These are phyloP conservation scores for Bradypodion ventrale DNA, from an alignment of 2,797 vertebrate species.

Conservation along the genomic window DNA sequence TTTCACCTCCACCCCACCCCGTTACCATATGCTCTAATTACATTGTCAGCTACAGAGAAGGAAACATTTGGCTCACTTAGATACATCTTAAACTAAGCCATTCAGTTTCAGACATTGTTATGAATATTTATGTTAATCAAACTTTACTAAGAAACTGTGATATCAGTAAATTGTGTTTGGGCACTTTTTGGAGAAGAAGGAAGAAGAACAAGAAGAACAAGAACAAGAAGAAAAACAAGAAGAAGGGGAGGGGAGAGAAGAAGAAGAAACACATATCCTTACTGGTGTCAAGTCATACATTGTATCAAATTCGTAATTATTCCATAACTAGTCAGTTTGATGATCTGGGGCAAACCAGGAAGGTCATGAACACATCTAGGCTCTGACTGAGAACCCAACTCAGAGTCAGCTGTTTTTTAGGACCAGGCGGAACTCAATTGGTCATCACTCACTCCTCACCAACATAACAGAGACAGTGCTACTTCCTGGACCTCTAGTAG, in stretches of 20 bases:
- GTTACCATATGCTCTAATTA: constrained; percentile 41
- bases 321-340: too few species aligned
- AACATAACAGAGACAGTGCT: background rate
- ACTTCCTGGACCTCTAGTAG: background rate
- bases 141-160: background rate
- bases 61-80: constrained; percentile 13
- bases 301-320: too few species aligned
- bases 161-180: background rate
- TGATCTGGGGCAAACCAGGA: background rate
- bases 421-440: background rate
- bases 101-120: constrained; percentile 15
- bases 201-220: too few species aligned
- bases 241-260: too few species aligned
- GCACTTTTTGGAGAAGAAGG: background rate
- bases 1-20: too few species aligned
- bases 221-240: background rate
- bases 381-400: background rate
- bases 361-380: background rate
- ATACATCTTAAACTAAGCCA: constrained; percentile 28
- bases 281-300: background rate
- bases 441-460: background rate
- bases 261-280: background rate
- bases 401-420: background rate
- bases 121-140: background rate
- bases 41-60: background rate